Evolutionary conservation across 2,888 invertebrate species (phyloP), one percentile per base, ranked within the genome.

Genomic region (Lottia gigantea): DNA sequence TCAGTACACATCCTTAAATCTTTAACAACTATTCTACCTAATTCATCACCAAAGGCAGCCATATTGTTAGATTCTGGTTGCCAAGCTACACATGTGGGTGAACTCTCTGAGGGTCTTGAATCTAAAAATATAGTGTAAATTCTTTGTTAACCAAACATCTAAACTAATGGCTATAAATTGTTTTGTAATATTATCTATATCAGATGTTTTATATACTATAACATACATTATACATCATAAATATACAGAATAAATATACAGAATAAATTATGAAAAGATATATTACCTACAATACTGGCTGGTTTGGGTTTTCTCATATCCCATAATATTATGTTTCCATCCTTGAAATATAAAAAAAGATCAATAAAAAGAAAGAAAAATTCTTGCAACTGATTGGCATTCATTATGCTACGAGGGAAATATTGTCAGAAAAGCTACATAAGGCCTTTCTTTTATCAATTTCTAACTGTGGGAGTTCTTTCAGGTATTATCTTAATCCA

Each of bases 321-420:
- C 92, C 92, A 92, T 40, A 92, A 77, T 65, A 90, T 89, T 49
- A 91, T 87, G 81, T 87, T 88, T 68, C 90, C 89, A 85, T 92
- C 92, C 84, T 91, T 84, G 31, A 77, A 76, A 65, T 49, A 77
- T 66, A 64, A 19, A 70, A 72, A 26, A 15, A 65, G 40, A 7
- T 25, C 40, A 3, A 40, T 40, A 40, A 40, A 40, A 31, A 6
- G 6, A 6, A 6, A 31, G 31, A 31, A 2, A 31, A n/a, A n/a
- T n/a, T n/a, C n/a, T n/a, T n/a, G n/a, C n/a, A n/a, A n/a, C n/a
- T n/a, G n/a, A n/a, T n/a, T n/a, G n/a, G n/a, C n/a, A n/a, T n/a
- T n/a, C n/a, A n/a, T n/a, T n/a, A n/a, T n/a, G n/a, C n/a, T n/a
- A n/a, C n/a, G n/a, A n/a, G n/a, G n/a, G n/a, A n/a, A n/a, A n/a